These are phyloP conservation scores for Megamerina dolium DNA, from an alignment of 2,888 invertebrate genomes.

Conservation along the genomic window DNA sequence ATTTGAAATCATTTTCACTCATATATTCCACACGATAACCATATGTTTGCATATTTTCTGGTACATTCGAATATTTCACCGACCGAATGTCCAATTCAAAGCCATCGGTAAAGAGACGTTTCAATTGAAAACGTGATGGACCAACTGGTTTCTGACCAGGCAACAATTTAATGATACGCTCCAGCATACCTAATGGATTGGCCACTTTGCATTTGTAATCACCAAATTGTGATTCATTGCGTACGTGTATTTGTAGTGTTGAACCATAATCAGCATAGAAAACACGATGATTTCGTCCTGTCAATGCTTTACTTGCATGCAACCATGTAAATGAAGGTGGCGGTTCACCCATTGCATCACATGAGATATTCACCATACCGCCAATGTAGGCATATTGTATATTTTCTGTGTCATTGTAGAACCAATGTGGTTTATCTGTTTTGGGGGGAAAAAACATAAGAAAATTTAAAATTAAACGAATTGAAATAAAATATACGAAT, in stretches of 20 bases:
- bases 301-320: conserved; percentile 41
- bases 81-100: conserved; percentile 48
- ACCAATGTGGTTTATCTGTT: conserved; percentile 45
- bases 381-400: conserved; percentile 48
- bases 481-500: not conserved
- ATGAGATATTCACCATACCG: conserved; percentile 57
- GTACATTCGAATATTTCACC: conserved; percentile 35
- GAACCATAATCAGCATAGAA: conserved; percentile 44
- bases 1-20: conserved; percentile 42
- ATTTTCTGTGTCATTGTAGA: conserved; percentile 35
- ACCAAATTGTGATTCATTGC: conserved; percentile 47
- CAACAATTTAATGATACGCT: conserved; percentile 51
- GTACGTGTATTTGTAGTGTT: conserved; percentile 41
- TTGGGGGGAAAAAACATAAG: not conserved
- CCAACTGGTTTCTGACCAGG: conserved; percentile 53
- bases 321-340: conserved; percentile 54
- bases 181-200: conserved; percentile 53
- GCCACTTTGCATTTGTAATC: conserved; percentile 55
- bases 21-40: conserved; percentile 47
- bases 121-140: conserved; percentile 47
- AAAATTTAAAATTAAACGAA: too few relatives aligned
- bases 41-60: conserved; percentile 44
- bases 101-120: conserved; percentile 42
- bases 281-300: conserved; percentile 41
- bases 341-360: conserved; percentile 55